Conservation (phyloP, 2,113 vertebrate species). For the Actenoides hombroni region DNA sequence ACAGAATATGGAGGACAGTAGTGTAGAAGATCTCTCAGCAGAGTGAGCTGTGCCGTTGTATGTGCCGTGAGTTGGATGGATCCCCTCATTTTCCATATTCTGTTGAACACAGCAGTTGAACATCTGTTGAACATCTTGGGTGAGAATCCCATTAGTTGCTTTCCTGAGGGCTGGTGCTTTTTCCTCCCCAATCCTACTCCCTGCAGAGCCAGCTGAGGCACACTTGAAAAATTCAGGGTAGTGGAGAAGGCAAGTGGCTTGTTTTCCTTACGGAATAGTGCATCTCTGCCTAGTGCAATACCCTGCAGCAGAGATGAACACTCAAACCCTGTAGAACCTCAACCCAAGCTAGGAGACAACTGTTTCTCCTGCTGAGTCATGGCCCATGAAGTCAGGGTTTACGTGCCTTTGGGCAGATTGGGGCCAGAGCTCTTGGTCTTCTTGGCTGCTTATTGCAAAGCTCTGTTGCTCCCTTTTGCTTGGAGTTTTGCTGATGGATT, state of each 20-base stretch:
- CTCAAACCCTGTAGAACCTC: not conserved
- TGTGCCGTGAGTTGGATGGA: accelerated
- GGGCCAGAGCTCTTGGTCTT: not conserved
- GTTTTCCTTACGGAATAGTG: not conserved
- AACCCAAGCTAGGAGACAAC: not conserved
- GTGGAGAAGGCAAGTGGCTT: not conserved
- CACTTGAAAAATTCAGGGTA: not conserved
- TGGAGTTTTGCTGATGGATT: not conserved
- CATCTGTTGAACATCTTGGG: not conserved
- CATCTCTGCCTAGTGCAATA: not conserved
- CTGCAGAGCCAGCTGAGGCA: not conserved
- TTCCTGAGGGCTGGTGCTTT: not conserved
- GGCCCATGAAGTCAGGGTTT: not conserved
- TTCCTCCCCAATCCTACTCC: not conserved
- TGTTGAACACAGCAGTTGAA: not conserved
- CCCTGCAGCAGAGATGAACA: not conserved
- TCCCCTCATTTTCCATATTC: not conserved
- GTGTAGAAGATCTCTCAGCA: not conserved
- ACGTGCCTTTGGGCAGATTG: not conserved
- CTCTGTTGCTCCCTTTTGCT: not conserved
- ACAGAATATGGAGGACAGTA: not conserved
- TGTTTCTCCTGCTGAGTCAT: not conserved
- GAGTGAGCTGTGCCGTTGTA: not conserved
- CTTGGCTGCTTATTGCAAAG: not conserved
- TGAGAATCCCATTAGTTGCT: not conserved